Evolutionary conservation across 2,797 vertebrate species (phyloP).

Genomic region (Trachurus trachurus): DNA sequence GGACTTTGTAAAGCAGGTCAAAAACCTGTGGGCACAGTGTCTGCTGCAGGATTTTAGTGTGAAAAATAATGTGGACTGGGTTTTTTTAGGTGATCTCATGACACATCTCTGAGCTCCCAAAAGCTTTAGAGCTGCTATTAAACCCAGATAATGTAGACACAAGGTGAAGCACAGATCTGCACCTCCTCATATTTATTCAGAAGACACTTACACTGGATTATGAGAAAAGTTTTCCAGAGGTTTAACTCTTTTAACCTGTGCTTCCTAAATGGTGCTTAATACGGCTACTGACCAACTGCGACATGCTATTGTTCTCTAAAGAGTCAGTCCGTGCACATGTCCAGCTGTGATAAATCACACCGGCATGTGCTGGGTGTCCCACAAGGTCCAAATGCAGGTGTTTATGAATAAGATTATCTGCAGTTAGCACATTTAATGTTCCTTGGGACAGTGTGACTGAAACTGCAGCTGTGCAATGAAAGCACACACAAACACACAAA

Average conservation of each 20-base stretch:
- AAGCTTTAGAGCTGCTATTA: background rate
- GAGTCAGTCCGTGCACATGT: background rate
- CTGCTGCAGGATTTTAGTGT: background rate
- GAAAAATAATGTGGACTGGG: background rate
- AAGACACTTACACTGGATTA: background rate
- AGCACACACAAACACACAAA: no score
- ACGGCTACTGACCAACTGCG: background rate
- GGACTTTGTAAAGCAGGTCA: background rate
- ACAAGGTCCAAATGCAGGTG: background rate
- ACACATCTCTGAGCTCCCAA: background rate
- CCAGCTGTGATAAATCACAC: conserved; percentile 16
- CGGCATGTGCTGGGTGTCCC: background rate
- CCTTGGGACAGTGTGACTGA: background rate
- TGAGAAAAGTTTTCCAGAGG: background rate
- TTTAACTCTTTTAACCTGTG: background rate
- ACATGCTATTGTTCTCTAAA: background rate
- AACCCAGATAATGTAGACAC: background rate
- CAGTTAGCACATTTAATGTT: conserved; percentile 1
- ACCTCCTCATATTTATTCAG: background rate
- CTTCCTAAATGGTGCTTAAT: background rate
- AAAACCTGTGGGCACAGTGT: background rate
- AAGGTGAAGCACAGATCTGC: background rate
- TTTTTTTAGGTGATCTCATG: background rate
- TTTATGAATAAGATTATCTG: background rate
- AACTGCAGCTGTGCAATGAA: background rate